These are phyloP conservation scores for Eonycteris spelaea DNA, from an alignment of 2,113 vertebrate species.

Conservation along the genomic window DNA sequence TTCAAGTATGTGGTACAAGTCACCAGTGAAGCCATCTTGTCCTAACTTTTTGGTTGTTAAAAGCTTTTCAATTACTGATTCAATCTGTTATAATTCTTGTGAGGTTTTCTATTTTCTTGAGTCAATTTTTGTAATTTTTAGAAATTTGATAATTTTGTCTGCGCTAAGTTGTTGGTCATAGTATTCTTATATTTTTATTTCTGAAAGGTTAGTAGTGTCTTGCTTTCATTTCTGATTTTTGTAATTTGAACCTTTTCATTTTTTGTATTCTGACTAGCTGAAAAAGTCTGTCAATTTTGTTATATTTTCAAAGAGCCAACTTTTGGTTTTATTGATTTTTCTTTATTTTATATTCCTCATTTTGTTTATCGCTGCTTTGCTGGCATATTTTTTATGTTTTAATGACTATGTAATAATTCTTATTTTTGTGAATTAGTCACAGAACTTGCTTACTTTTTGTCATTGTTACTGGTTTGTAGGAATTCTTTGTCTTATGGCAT, in stretches of 20 bases:
- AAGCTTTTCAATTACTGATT: not conserved
- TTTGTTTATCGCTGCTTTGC: not conserved
- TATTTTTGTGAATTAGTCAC: not conserved
- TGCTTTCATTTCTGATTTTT: not conserved
- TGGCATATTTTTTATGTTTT: not conserved
- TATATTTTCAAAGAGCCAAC: not conserved
- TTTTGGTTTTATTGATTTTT: not conserved
- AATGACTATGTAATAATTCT: not conserved
- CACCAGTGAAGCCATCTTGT: not conserved
- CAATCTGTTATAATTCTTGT: not conserved
- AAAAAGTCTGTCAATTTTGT: not conserved
- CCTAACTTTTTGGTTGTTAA: not conserved
- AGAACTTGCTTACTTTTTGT: not conserved
- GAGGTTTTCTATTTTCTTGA: not conserved
- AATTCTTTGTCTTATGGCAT: not conserved
- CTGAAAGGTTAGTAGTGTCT: not conserved
- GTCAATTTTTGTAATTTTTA: not conserved
- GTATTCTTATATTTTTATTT: not conserved
- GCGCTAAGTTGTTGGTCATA: not conserved
- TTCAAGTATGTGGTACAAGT: not conserved
- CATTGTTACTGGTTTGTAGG: not conserved
- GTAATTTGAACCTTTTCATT: not conserved
- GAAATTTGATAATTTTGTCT: not conserved
- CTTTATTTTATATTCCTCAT: not conserved
- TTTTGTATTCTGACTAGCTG: not conserved